A percentile compares a stretch with the other conserved stretches of the same genome.
phyloP scores from a whole-genome alignment of 2,888 invertebrate species.

The Sinotaia quadrata region DNA sequence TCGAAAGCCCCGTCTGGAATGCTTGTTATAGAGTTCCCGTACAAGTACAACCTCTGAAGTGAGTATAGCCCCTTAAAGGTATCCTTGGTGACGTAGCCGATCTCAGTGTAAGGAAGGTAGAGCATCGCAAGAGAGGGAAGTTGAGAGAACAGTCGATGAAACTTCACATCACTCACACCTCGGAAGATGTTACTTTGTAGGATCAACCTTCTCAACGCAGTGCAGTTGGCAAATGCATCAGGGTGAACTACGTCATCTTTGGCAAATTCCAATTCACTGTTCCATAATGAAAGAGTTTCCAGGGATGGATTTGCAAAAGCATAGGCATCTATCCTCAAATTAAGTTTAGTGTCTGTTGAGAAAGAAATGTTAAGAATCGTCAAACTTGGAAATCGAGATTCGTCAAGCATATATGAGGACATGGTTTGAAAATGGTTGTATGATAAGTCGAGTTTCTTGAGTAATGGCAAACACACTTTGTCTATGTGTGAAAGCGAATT shows the following conservation, averaged over 20 bases:
- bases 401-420: no score
- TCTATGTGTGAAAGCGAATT: no score
- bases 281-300: no score
- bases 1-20: constrained; percentile 2
- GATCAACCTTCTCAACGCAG: neutral
- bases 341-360: no score
- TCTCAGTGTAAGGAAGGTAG: neutral
- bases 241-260: neutral
- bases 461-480: no score
- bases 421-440: no score
- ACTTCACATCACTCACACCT: neutral
- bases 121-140: constrained; percentile 16
- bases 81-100: neutral
- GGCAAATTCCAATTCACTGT: no score
- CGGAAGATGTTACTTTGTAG: constrained; percentile 19
- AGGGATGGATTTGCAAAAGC: no score
- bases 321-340: no score
- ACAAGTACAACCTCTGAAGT: neutral
- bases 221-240: constrained; percentile 20
- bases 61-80: neutral
- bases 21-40: neutral
- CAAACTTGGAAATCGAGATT: no score
- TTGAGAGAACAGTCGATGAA: constrained; percentile 14
- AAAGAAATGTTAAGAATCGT: no score
- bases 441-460: no score